These are phyloP conservation scores for Narcine bancroftii DNA, from an alignment of 2,113 vertebrate genomes.

Conservation along the genomic window DNA sequence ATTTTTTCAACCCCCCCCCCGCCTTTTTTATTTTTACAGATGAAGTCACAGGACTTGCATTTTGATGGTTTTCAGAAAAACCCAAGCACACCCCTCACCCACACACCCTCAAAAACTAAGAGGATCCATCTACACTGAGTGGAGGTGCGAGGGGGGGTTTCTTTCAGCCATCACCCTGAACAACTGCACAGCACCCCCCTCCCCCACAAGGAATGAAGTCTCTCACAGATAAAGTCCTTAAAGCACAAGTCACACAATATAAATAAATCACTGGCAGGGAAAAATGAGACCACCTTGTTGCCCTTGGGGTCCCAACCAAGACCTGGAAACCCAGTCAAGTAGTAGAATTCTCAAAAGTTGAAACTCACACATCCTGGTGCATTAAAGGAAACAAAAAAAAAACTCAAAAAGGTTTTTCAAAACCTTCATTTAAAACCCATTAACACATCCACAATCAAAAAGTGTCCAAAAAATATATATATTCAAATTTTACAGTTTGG, in stretches of 20 bases:
- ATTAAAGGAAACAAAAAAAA: too few species aligned
- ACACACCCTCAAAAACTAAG: neutral
- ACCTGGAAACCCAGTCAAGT: neutral
- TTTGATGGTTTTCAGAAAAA: constrained; percentile 41
- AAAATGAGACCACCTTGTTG: neutral
- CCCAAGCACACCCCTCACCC: constrained; percentile 52
- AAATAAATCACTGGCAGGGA: neutral
- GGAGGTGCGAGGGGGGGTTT: neutral
- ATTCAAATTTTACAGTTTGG: constrained; percentile 18
- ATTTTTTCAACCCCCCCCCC: constrained; percentile 52
- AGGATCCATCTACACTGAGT: constrained; percentile 3
- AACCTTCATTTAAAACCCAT: neutral
- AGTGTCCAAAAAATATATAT: neutral
- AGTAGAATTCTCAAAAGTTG: neutral
- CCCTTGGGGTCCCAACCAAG: neutral
- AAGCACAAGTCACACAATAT: neutral
- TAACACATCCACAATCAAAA: neutral
- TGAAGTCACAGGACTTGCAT: constrained; percentile 11
- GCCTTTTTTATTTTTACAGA: constrained; percentile 52
- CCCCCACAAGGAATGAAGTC: neutral
- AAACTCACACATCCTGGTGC: constrained; percentile 11
- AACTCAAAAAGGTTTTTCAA: too few species aligned
- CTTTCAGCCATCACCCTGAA: neutral
- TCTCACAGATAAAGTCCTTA: neutral
- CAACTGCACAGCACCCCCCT: neutral